Percentiles rank a stretch among this genome's conserved stretches.
Evolutionary conservation across 2,888 invertebrate genomes (phyloP).

Genomic region (Erebia aethiops): DNA sequence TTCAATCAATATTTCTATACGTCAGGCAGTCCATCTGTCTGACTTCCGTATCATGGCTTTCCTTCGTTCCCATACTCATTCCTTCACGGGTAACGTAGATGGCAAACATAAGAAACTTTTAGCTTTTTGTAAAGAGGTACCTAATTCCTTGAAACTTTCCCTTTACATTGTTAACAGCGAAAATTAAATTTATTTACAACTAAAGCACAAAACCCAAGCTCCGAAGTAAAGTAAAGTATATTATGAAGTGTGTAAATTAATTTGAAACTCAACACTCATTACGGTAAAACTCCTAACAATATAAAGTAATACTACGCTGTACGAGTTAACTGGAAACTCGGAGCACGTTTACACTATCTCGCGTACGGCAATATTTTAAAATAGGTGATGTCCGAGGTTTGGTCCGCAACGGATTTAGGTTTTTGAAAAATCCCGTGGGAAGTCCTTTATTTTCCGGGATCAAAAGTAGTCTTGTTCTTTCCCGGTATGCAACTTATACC

Average conservation of each 20-base stretch:
- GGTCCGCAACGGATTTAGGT: too few relatives aligned
- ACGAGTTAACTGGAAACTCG: conserved; percentile 29
- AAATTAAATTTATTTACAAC: conserved; percentile 8
- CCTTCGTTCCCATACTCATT: too few relatives aligned
- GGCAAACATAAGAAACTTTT: not conserved
- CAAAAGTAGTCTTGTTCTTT: too few relatives aligned
- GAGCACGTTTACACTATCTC: conserved; percentile 24
- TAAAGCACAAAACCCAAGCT: conserved; percentile 17
- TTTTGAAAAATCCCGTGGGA: too few relatives aligned
- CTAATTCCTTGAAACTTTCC: not conserved
- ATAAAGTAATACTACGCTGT: conserved; percentile 38
- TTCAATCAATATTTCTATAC: too few relatives aligned
- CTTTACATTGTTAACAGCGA: conserved; percentile 56
- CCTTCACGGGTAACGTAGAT: too few relatives aligned
- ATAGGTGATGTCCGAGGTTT: too few relatives aligned
- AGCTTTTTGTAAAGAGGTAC: not conserved
- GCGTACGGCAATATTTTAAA: too few relatives aligned
- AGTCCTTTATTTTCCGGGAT: too few relatives aligned
- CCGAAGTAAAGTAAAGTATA: conserved; percentile 24
- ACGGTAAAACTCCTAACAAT: conserved; percentile 40
- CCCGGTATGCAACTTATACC: too few relatives aligned
- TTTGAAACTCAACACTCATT: conserved; percentile 41
- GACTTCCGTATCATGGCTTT: too few relatives aligned
- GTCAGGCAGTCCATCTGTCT: too few relatives aligned
- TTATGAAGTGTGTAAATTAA: conserved; percentile 40